phyloP scores from a whole-genome alignment of 1,140 invertebrate genomes.

The Brachionus calyciflorus region DNA sequence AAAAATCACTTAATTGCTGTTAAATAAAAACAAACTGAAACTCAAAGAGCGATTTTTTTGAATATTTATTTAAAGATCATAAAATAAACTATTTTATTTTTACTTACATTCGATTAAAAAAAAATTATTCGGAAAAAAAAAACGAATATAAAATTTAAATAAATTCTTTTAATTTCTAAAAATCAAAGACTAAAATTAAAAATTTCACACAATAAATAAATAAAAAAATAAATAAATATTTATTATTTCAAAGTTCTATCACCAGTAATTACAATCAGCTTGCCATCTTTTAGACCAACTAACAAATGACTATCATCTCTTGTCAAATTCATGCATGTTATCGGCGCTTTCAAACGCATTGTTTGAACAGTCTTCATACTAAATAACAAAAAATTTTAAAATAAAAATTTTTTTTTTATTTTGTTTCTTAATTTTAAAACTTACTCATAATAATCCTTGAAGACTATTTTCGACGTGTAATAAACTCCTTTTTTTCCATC shows the following conservation, averaged over 20 bases:
- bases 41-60: too few species aligned
- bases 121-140: too few species aligned
- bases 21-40: too few species aligned
- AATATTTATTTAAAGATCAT: too few species aligned
- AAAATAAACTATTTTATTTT: too few species aligned
- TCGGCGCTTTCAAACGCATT: conserved; percentile 65
- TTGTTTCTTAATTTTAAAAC: conserved; percentile 45
- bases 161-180: too few species aligned
- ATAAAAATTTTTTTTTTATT: conserved; percentile 46
- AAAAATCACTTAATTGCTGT: too few species aligned
- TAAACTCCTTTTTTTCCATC: not conserved
- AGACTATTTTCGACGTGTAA: conserved; percentile 62
- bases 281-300: conserved; percentile 66
- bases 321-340: conserved; percentile 65
- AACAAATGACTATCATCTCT: conserved; percentile 66
- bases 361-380: conserved; percentile 54
- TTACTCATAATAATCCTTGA: conserved; percentile 60
- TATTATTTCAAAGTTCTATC: conserved; percentile 50
- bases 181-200: too few species aligned
- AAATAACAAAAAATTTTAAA: conserved; percentile 55
- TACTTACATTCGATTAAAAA: too few species aligned
- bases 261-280: conserved; percentile 64
- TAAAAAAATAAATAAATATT: not conserved
- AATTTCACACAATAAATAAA: too few species aligned
- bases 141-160: too few species aligned